A percentile compares a stretch with the other conserved stretches of the same genome.
These are phyloP conservation scores for Ceratothoa steindachneri DNA, from an alignment of 2,888 invertebrate species.

Conservation along the genomic window DNA sequence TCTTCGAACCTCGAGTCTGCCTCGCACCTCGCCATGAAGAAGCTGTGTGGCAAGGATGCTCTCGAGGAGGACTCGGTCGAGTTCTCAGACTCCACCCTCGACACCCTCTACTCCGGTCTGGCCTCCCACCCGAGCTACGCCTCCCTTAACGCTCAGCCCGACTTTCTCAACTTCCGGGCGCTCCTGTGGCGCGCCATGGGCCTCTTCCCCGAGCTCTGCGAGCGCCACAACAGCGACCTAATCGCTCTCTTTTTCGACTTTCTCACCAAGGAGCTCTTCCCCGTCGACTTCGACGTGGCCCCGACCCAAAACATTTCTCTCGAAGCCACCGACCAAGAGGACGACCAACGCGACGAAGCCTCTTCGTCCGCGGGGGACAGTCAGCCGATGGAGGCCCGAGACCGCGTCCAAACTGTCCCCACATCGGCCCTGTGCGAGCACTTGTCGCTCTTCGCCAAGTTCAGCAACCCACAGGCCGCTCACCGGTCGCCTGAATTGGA, in stretches of 20 bases:
- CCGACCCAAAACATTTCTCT: slow-evolving; percentile 33
- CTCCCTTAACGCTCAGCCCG: slow-evolving; percentile 14
- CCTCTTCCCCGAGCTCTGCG: slow-evolving; percentile 63
- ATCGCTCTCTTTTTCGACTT: slow-evolving; percentile 76
- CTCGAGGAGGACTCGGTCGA: slow-evolving; percentile 9
- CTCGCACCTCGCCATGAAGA: slow-evolving; percentile 15
- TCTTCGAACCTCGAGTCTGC: slow-evolving; percentile 30
- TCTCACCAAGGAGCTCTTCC: slow-evolving; percentile 60
- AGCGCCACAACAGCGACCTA: slow-evolving; percentile 74
- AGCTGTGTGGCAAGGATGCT: not conserved
- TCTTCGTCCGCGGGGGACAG: not conserved
- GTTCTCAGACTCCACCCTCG: not conserved
- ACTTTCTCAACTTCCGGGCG: slow-evolving; percentile 36
- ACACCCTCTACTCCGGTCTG: slow-evolving; percentile 10
- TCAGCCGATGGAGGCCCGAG: not conserved
- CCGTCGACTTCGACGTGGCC: slow-evolving; percentile 33
- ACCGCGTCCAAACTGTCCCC: slow-evolving; percentile 18
- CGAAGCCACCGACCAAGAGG: not conserved
- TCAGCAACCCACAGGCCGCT: slow-evolving; percentile 34
- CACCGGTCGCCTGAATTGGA: slow-evolving; percentile 24
- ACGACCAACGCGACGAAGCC: not conserved
- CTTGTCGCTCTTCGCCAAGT: slow-evolving; percentile 31
- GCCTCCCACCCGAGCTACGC: slow-evolving; percentile 25
- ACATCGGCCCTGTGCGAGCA: slow-evolving; percentile 40
- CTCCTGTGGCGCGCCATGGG: slow-evolving; percentile 42